Conservation (phyloP, 2,113 vertebrate genomes). For the Arvicanthis niloticus region DNA sequence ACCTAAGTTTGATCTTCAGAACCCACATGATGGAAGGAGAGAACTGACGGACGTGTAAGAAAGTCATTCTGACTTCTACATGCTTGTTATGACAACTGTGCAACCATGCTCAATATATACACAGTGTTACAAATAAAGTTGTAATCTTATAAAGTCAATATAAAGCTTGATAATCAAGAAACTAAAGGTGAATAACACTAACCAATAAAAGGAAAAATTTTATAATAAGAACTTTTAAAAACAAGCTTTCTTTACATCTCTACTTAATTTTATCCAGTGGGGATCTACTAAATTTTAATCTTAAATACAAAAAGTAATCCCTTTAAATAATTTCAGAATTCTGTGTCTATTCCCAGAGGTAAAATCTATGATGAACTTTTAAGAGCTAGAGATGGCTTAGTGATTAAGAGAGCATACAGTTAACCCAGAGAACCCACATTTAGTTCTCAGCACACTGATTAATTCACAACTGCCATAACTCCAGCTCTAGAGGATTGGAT, state of each 20-base stretch:
- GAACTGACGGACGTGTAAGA: neutral
- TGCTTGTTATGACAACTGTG: neutral
- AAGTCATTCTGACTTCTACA: neutral
- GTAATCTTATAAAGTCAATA: conserved; percentile 50
- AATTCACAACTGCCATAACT: neutral
- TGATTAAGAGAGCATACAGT: neutral
- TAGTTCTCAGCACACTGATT: neutral
- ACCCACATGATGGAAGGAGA: too few relatives aligned
- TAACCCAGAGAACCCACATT: neutral
- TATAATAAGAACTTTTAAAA: neutral
- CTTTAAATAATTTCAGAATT: conserved; percentile 48
- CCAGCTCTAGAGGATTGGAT: neutral
- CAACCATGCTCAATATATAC: neutral
- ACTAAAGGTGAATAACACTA: conserved; percentile 31
- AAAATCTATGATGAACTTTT: conserved; percentile 12
- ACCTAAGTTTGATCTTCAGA: neutral
- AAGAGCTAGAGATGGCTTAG: neutral
- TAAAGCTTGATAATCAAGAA: neutral
- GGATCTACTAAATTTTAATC: conserved; percentile 44
- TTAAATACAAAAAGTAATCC: neutral
- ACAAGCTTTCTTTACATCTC: neutral
- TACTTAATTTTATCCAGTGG: neutral
- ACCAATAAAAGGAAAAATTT: neutral
- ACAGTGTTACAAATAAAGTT: neutral
- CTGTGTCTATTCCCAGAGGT: neutral